These are phyloP conservation scores for Margarornis squamiger DNA, from an alignment of 2,797 vertebrate species.

Conservation along the genomic window DNA sequence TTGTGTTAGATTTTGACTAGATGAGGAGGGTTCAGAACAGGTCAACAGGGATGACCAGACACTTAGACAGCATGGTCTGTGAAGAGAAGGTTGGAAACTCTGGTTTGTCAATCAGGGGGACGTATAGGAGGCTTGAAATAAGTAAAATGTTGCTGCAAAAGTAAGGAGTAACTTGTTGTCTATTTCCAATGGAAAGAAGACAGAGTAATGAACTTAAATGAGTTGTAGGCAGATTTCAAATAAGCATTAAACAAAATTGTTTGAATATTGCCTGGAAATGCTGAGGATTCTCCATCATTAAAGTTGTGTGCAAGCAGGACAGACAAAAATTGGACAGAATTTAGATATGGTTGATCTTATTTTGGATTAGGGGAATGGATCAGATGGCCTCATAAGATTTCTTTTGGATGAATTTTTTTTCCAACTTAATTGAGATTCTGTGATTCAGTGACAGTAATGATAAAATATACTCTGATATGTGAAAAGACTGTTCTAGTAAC, in stretches of 20 bases:
- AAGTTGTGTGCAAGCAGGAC: not conserved
- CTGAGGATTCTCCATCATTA: not conserved
- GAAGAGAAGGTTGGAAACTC: not conserved
- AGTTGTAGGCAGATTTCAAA: not conserved
- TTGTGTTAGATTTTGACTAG: not conserved
- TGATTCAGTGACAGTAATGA: not conserved
- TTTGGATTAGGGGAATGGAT: not conserved
- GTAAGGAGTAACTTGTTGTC: not conserved
- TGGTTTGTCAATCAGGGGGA: not conserved
- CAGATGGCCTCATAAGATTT: not conserved
- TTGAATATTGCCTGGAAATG: not conserved
- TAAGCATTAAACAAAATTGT: not conserved
- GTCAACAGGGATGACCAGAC: not conserved
- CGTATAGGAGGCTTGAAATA: not conserved
- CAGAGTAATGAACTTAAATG: not conserved
- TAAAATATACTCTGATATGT: not conserved
- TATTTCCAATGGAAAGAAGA: not conserved
- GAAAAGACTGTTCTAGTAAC: not conserved
- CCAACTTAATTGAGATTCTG: not conserved
- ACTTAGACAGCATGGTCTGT: not conserved
- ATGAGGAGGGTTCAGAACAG: not conserved
- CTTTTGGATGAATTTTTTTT: not conserved
- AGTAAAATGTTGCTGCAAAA: not conserved
- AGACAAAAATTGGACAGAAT: not conserved
- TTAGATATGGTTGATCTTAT: not conserved